These are phyloP conservation scores for Dicerorhinus sumatrensis DNA, from an alignment of 2,113 vertebrate species.

Conservation along the genomic window DNA sequence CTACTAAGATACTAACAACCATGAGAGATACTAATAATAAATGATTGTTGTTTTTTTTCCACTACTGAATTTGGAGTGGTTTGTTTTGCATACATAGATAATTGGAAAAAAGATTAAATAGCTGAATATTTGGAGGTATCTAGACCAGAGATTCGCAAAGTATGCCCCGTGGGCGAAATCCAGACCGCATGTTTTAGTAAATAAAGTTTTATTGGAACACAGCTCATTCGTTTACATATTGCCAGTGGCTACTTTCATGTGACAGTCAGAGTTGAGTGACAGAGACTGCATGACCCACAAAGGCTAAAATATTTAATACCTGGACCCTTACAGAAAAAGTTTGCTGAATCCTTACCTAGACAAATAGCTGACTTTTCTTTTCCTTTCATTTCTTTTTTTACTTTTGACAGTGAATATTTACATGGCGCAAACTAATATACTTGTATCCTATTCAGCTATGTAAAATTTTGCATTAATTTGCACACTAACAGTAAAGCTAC, in stretches of 20 bases:
- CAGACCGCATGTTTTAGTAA: not conserved
- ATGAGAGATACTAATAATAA: not conserved
- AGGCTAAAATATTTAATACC: not conserved
- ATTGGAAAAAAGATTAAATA: not conserved
- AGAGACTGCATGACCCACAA: not conserved
- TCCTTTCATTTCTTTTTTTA: not conserved
- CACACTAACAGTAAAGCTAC: not conserved
- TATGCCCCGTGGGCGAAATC: not conserved
- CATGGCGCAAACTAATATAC: not conserved
- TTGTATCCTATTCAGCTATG: not conserved
- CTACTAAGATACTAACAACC: not conserved
- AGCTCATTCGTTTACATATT: not conserved
- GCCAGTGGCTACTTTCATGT: not conserved
- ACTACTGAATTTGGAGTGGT: not conserved
- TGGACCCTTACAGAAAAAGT: not conserved
- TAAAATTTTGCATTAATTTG: constrained; percentile 9
- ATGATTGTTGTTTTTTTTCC: not conserved
- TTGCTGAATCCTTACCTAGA: not conserved
- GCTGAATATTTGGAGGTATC: not conserved
- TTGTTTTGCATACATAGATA: not conserved
- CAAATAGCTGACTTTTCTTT: not conserved
- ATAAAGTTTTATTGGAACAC: not conserved
- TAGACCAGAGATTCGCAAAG: not conserved
- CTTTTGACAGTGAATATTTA: not conserved
- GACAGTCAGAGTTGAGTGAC: not conserved